Evolutionary conservation across 2,797 vertebrate genomes (phyloP), one percentile per base, ranked within the genome.

Genomic region (Leuciscus waleckii): DNA sequence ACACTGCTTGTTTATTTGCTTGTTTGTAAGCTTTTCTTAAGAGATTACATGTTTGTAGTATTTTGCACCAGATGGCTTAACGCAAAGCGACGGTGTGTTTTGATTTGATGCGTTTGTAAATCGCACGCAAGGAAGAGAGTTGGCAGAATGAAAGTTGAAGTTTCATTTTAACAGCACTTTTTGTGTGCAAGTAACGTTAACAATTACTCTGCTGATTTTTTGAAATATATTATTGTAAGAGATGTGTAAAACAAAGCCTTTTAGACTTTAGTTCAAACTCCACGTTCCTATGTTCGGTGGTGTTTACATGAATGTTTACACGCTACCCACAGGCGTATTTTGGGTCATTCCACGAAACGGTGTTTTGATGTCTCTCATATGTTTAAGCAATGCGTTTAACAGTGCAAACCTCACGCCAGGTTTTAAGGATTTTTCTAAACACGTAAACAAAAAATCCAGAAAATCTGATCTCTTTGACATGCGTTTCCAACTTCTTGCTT

Each of bases 281-380:
- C 23, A 35, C 23, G 63, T 37, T 78, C 32, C 39, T 32, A 8
- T 39, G 29, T 23, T 43, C 11, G 29, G 4, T 4, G 37, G 32
- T 84, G 83, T 85, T 85, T 85, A 85, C 67, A 79, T 79, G 68
- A 61, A 23, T 85, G 84, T 85, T 74, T 85, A 80, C 84, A 80
- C 54, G 29, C n/a, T 37, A 13, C 68, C 51, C 2, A 29, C 69
- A 65, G 41, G 41, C 58, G 19, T 21, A 41, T 58, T 71, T 56
- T 19, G 51, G 13, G n/a, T 29, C 67, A 32, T 56, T 82, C 67
- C 67, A 8, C 23, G 23, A 82, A 81, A 70, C 41, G 8, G 35
- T n/a, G 41, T 0, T 49, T 51, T 68, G 14, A n/a, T 65, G 37
- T 17, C 35, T 39, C 8, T 61, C 11, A 7, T 9, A 54, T 54